Evolutionary conservation across 2,113 vertebrate species (phyloP).

Genomic region (Bambusicola thoracicus): DNA sequence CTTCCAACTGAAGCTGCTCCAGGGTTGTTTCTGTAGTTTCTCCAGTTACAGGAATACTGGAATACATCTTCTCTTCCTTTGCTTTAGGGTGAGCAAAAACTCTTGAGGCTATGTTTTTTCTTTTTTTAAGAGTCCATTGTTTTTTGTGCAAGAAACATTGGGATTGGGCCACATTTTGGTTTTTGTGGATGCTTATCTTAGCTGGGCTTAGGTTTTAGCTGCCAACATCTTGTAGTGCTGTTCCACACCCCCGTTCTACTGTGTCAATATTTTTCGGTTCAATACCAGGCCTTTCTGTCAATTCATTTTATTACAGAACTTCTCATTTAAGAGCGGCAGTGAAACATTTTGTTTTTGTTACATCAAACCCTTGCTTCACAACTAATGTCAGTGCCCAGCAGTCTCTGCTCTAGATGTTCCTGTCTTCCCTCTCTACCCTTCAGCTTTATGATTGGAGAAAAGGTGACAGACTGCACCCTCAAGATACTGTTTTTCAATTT

Average conservation of each 20-base stretch:
- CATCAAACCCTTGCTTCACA: neutral
- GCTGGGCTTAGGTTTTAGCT: neutral
- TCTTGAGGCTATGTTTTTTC: neutral
- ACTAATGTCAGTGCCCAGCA: neutral
- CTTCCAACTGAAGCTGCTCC: neutral
- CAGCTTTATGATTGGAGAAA: neutral
- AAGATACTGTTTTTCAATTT: neutral
- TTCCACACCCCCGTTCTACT: accelerated
- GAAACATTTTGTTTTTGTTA: neutral
- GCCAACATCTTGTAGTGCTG: neutral
- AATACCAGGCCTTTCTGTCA: neutral
- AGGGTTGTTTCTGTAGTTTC: neutral
- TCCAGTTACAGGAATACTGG: accelerated
- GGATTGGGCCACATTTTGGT: neutral
- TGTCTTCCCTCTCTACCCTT: neutral
- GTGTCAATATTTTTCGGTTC: neutral
- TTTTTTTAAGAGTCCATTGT: neutral
- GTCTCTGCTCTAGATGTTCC: neutral
- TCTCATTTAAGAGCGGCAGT: neutral
- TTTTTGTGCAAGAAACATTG: neutral
- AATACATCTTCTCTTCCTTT: neutral
- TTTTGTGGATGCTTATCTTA: neutral
- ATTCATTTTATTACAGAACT: neutral
- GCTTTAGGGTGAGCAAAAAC: neutral
- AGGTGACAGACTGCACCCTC: neutral